Base-by-base conservation (phyloP, 2,888 invertebrate genomes). In the Thera obeliscata region DNA sequence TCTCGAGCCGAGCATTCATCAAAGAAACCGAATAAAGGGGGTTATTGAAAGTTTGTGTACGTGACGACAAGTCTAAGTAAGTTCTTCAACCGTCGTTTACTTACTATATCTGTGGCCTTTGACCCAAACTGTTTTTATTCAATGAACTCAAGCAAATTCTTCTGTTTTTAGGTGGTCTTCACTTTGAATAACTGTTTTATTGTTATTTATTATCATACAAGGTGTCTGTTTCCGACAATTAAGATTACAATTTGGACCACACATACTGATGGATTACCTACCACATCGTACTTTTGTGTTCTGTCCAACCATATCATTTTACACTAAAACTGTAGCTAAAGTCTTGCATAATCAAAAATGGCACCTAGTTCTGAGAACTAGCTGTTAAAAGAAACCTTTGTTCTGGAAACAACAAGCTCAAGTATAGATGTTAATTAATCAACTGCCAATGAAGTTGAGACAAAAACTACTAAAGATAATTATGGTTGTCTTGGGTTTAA, bases 11-110 rank as follows among this genome's bases (percentile, higher is more conserved):
- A 64, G 61, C 49, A 71, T 74, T 70, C 64, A 72, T 74, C 70
- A 69, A 73, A 74, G 71, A 61, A 67, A 74, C 61, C 70, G 70
- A 75, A 79, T 80, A 74, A 78, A 75, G 66, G 71, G 67, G 69
- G 67, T 68, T 75, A 79, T 79, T 79, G 76, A 78, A 76, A 76
- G 74, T 78, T 75, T 76, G 22, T 67, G 78, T 80, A 81, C 82
- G 81, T 83, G 78, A 79, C 67, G 70, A 64, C 72, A 67, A 65
- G 61, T 66, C 55, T 67, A 72, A 78, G 69, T 70, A 66, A 77
- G 71, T 56, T 61, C 43, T 56, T 46, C 49, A 57, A 54, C 62
- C 70, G 73, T 69, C 73, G 71, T 36, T 38, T 6, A 50, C 70
- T 58, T 77, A 72, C 74, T 78, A 80, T 80, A 82, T 82, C 81